Base-by-base conservation (phyloP, 2,888 invertebrate genomes). In the Perdita meconis region DNA sequence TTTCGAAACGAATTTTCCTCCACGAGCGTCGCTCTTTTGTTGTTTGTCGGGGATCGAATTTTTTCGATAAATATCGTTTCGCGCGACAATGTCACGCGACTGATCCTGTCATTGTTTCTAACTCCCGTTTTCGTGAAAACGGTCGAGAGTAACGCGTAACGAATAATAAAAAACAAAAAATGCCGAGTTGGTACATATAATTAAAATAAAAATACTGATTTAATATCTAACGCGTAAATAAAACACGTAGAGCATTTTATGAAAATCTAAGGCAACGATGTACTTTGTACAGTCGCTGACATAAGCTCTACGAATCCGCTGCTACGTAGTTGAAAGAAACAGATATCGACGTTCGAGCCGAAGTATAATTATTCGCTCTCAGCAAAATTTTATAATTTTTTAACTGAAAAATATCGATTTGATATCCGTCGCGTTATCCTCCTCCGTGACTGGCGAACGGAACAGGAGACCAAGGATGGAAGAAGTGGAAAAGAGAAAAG, bases 1-100 rank as follows among this genome's bases (percentile, higher is more conserved):
- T 90, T 92, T 91, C 89, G 88, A 92, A 92, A 89, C 86, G 82
- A 88, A 90, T 89, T 89, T 90, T 89, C 84, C 83, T 85, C 71
- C 69, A 44, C 51, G 47, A 19, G 19, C 59, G 4, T 10, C 30
- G 47, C 22, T 42, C 59, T 60, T 69, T 60, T 59, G 67, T 63
- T 40, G 44, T 55, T 0, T 8, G 38, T 13, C 53, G 36, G 44
- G 34, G 36, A 3, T 61, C 36, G 12, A 24, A 61, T 22, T 16
- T 61, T 50, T 22, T 40, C 13, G 6, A 47, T 34, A 59, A 30
- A 60, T 53, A 22, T 16, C 47, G 36, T n/a, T 1, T 13, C 1
- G 10, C 24, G 0, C 12, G 1, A 12, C 2, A 6, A 55, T 22
- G 22, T 10, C 12, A 30, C n/a, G 16, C 10, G 24, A 5, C 16